Evolutionary conservation across 2,888 invertebrate genomes (phyloP).

Genomic region (Stenoptilia bipunctidactyla): DNA sequence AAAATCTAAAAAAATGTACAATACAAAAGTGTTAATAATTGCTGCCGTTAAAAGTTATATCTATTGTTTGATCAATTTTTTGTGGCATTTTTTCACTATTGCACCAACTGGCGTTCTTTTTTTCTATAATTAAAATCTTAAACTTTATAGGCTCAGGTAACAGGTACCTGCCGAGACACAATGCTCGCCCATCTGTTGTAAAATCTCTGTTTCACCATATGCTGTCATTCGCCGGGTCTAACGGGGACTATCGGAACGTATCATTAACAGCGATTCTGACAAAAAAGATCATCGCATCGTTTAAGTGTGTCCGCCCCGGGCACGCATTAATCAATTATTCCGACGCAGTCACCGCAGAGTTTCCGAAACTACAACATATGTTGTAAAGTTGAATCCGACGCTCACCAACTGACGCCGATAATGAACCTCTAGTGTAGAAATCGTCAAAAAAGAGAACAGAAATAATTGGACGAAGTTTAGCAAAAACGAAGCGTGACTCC

Average conservation of each 20-base stretch:
- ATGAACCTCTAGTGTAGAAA: conserved; percentile 48
- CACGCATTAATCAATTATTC: conserved; percentile 63
- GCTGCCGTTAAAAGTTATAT: too few species aligned
- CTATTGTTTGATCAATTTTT: too few species aligned
- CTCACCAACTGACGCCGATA: conserved; percentile 63
- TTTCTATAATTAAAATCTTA: neutral
- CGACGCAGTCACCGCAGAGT: conserved; percentile 55
- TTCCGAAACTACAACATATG: conserved; percentile 52
- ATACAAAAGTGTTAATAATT: too few species aligned
- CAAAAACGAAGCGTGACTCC: conserved; percentile 56
- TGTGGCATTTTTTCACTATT: too few species aligned
- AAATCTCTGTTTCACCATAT: conserved; percentile 56
- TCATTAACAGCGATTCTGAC: conserved; percentile 55
- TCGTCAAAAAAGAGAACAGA: conserved; percentile 45
- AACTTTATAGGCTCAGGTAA: neutral
- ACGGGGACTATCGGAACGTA: conserved; percentile 59
- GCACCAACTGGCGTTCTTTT: too few species aligned
- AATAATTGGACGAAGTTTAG: conserved; percentile 62
- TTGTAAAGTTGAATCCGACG: conserved; percentile 36
- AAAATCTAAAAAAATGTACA: too few species aligned
- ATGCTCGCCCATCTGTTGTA: conserved; percentile 32
- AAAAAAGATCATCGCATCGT: conserved; percentile 53
- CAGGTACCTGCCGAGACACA: conserved; percentile 15
- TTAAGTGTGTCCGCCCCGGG: conserved; percentile 60
- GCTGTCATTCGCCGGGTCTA: conserved; percentile 38